Evolutionary conservation across 37 sponge, comb jelly and placozoan species (phyloP), one percentile per base, ranked within the genome.

Genomic region (Haliclona indistincta): DNA sequence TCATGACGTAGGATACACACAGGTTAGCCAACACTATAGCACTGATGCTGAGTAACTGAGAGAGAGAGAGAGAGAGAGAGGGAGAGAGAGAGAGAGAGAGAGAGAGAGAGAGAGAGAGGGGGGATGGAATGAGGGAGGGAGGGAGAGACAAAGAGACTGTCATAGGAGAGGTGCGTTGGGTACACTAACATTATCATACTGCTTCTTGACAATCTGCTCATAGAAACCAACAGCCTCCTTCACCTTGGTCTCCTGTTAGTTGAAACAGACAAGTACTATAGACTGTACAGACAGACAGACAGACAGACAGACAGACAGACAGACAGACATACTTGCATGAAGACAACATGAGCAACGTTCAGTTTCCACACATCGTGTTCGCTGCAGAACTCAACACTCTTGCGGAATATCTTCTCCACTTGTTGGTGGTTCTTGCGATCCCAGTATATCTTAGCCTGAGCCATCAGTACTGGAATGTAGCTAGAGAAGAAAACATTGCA

Each of bases 381-480:
- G 72, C 88, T 95, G 71, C 95, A 98, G 58, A 95, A 95, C 64
- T 98, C 99, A 43, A 98, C 99, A 78, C 91, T 89, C 64, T 95
- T 94, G 29, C 95, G 71, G 74, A 98, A 98, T 41, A 95, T 78
- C 79, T 90, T 90, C 81, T 93, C 97, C 79, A 98, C 96, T 49
- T 87, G 87, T 41, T 70, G 58, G 64, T 98, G 95, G 78, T 98
- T 88, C 17, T 80, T 88, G 53, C 43, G 76, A 60, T 95, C 94
- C 99, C 99, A 98, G 89, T 98, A 95, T 28, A 98, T 93, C 89
- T 90, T 95, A 60, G 99, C 96, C 79, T 98, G 95, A 2, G 93
- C 86, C 99, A 98, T 98, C 74, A 98, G 68, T 70, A 98, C 99
- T 33, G 99, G 99, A 68, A 98, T 84, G 55, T 98, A 98, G 44